Evolutionary conservation across 2,113 vertebrate species (phyloP), one percentile per base, ranked within the genome.

Genomic region (Chionis minor): DNA sequence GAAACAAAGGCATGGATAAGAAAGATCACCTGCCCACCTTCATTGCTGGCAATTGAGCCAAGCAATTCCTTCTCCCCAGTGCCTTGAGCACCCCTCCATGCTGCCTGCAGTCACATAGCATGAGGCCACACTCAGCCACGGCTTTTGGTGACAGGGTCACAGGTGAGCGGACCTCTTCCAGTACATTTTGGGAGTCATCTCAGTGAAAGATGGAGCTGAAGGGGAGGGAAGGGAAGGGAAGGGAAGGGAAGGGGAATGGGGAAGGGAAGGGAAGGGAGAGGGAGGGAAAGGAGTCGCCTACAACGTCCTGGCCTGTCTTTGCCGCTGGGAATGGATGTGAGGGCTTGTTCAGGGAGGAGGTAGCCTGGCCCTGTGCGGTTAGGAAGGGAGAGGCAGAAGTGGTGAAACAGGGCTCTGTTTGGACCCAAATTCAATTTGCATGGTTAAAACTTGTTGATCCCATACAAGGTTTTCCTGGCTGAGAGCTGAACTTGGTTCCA

Each of bases 361-460:
- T 33, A 84, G 77, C 56, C 56, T 91, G 56, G 42, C 49, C 35
- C 54, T 19, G 18, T 35, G 51, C 75, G 88, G 20, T 3, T 17
- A 82, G 80, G 40, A 66, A 79, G 32, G 32, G 83, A 95, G 78
- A 90, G n/a, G 71, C 80, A 92, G 67, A 81, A 92, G 62, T 84
- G 14, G 2, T 91, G 90, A 94, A 97, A 92, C 30, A 85, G 47
- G 62, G 69, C 88, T 97, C 89, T 93, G 61, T 95, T 96, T 84
- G 92, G 77, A 83, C 58, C 70, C 44, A 85, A 52, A 88, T 95
- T 82, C 0, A 7, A 94, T 94, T 86, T 97, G 85, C 94, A 94
- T 91, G 86, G 77, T 95, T 94, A 95, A 94, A 92, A 96, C 72
- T 90, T 86, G 88, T 86, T 84, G 96, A 93, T 94, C 81, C 72